Base-by-base conservation (phyloP, 1,140 invertebrate species). In the Drosophila neocordata region DNA sequence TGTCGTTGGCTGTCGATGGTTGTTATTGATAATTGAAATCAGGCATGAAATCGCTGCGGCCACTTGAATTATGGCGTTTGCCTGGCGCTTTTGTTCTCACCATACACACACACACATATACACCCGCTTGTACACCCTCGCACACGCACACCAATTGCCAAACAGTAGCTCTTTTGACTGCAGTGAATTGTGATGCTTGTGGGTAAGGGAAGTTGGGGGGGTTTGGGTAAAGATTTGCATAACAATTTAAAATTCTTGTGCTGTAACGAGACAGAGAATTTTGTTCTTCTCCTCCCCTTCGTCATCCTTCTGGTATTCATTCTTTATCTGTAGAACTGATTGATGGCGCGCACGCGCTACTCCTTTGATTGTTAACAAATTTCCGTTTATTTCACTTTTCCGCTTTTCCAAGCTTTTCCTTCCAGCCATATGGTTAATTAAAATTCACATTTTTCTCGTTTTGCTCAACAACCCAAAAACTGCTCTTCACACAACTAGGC, bases 1-100 rank as follows among this genome's bases (percentile, higher is more conserved):
- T 77, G 69, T 77, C 64, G 73, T 34, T 59, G 41, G 55, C 65
- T 85, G 77, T 83, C 76, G 80, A 84, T 83, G 77, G 73, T 68
- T 78, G 77, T 70, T 88, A 87, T 87, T 87, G 83, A 87, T 87
- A 88, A 87, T 88, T 88, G 79, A 87, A 87, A 87, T 87, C 82
- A 88, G 79, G 82, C 82, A 87, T 88, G 75, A 87, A 87, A 87
- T 87, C 83, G 79, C 72, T 76, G 83, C 72, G 78, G 82, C 82
- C 78, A 87, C 82, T 87, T 85, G 82, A 85, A 82, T 85, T 85
- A 85, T 87, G 82, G 78, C 82, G 82, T 87, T 87, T 85, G 70
- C 82, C 64, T 75, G 82, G 82, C 78, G 82, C 82, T 82, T 87
- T 85, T 85, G 82, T 85, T 85, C 82, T 85, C 82, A 78, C 82